Base-by-base conservation (phyloP, 2,113 vertebrate species). In the Sapayoa aenigma region DNA sequence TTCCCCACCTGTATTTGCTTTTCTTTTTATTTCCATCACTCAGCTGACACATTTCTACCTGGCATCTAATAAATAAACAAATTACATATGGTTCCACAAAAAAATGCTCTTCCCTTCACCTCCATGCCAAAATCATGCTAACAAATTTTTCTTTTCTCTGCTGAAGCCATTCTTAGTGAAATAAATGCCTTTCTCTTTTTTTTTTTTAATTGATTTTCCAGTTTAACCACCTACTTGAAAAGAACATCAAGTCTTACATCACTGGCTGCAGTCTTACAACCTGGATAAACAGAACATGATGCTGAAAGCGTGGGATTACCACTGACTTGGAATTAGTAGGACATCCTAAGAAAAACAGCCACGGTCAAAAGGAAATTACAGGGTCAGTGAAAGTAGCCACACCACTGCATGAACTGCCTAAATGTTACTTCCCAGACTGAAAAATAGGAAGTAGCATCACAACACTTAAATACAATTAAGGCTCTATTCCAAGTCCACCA, bases 41-140 rank as follows among this genome's bases (percentile, higher is more conserved):
- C 72, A 83, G n/a, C 52, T 72, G 81, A 87, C 87, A 82, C 22
- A 73, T 46, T 31, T 72, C 63, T 79, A 41, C 37, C 37, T 73
- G 30, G 86, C 76, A 92, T 79, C 63, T 83, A 83, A 93, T 67
- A 94, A 87, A 93, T n/a, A 91, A 93, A 93, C 73, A 94, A 84
- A 65, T 55, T 60, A 65, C 2, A 2, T 41, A 74, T 37, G 60
- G 69, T 88, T 75, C 50, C 42, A 88, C 39, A 23, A 44, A 76
- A 80, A 75, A 62, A 76, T 14, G 41, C 6, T 89, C 56, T 82
- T 86, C 46, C 37, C 55, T 87, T 78, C 50, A 52, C 18, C 28
- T 56, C 49, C 31, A 31, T 15, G 37, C 37, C 49, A 80, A 75
- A 81, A 90, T 65, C 9, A 4, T n/a, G 39, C 73, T 90, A 75